Evolutionary conservation across 92 coral and sea anemone genomes (phyloP).

Genomic region (Palythoa grandiflora): DNA sequence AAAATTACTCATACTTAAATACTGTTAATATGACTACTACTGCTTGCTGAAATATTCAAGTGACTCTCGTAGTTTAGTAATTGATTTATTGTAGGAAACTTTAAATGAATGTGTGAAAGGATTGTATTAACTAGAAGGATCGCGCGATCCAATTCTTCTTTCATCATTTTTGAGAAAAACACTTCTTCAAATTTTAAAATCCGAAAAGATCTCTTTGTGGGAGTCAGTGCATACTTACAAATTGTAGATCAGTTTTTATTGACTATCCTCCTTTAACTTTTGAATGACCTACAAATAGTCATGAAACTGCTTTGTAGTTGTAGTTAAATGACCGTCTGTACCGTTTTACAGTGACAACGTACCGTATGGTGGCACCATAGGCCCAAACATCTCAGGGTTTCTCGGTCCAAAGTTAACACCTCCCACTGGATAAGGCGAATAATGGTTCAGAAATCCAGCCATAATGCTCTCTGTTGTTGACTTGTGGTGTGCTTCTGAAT

Average conservation of each 20-base stretch:
- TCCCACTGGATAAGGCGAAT: slow-evolving; percentile 84
- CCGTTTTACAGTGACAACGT: slow-evolving; percentile 38
- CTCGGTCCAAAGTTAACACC: slow-evolving; percentile 88
- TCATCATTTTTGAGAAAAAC: neutral
- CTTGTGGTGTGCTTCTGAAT: slow-evolving; percentile 43
- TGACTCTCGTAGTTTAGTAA: neutral
- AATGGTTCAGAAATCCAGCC: slow-evolving; percentile 94
- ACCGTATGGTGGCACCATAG: slow-evolving; percentile 89
- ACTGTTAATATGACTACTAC: neutral
- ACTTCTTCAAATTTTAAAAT: neutral
- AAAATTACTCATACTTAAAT: too few species aligned
- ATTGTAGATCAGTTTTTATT: neutral
- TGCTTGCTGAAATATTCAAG: neutral
- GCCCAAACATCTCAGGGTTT: slow-evolving; percentile 81
- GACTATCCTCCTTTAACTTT: neutral
- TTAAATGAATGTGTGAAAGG: neutral
- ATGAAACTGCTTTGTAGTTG: neutral
- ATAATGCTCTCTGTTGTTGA: slow-evolving; percentile 53
- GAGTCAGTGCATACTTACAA: neutral
- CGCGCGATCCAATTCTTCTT: neutral
- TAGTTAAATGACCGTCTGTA: neutral
- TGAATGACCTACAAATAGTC: neutral
- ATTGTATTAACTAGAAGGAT: neutral
- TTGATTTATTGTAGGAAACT: neutral
- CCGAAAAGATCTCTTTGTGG: neutral